Conservation (phyloP, 2,113 vertebrate species). For the Zosterops hypoxanthus region DNA sequence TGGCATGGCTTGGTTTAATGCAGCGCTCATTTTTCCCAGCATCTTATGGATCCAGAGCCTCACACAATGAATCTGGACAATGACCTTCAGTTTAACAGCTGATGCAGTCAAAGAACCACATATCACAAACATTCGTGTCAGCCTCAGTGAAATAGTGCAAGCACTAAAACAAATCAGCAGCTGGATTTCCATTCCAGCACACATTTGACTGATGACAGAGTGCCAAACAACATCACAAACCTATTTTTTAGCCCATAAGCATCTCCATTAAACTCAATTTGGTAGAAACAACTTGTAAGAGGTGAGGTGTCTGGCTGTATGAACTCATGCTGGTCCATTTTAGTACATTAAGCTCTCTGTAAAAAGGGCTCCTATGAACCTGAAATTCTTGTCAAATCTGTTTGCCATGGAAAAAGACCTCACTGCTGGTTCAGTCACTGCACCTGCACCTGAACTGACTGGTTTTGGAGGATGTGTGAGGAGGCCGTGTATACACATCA, state of each 20-base stretch:
- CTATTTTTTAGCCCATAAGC: neutral
- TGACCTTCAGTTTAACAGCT: constrained; percentile 3
- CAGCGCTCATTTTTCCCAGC: neutral
- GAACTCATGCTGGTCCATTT: neutral
- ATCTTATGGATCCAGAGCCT: neutral
- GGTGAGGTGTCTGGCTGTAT: neutral
- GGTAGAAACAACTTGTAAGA: neutral
- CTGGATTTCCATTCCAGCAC: neutral
- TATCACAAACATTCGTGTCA: neutral
- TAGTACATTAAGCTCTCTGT: neutral
- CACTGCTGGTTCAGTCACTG: neutral
- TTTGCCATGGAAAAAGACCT: neutral
- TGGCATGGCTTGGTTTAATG: neutral
- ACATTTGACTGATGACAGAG: neutral
- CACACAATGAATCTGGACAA: neutral
- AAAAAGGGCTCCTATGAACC: neutral
- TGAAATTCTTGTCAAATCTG: neutral
- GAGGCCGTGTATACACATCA: neutral
- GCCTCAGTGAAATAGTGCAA: neutral
- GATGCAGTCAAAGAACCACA: neutral
- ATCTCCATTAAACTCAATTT: neutral
- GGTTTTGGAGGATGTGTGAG: neutral
- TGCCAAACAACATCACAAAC: neutral
- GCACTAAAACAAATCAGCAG: neutral
- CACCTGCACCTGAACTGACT: neutral